Percentiles rank a stretch among this genome's conserved stretches.
Conservation (phyloP, 2,888 invertebrate genomes). For the Apocheima hispidaria region DNA sequence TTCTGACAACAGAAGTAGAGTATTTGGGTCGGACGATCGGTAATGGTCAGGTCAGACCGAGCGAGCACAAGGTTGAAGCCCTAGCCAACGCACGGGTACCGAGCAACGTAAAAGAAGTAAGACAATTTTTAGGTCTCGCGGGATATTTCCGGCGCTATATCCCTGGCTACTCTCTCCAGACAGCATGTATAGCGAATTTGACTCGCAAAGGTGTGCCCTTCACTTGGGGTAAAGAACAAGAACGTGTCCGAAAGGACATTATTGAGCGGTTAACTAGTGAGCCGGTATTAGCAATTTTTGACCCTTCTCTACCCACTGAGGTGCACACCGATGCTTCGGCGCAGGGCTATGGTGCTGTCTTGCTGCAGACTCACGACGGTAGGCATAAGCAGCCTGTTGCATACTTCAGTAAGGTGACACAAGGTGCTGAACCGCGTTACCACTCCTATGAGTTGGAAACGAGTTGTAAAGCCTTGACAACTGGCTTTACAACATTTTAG, state of each 20-base stretch:
- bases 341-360: constrained; percentile 34
- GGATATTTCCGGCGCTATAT: constrained; percentile 22
- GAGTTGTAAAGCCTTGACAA: constrained; percentile 42
- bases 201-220: constrained; percentile 16
- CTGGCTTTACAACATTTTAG: constrained; percentile 46
- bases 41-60: constrained; percentile 4
- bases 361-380: constrained; percentile 25
- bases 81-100: neutral
- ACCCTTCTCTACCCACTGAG: constrained; percentile 30
- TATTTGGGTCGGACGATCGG: neutral
- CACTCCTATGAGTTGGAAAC: constrained; percentile 46
- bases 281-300: constrained; percentile 38
- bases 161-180: constrained; percentile 21
- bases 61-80: neutral
- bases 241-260: constrained; percentile 10
- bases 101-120: neutral
- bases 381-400: constrained; percentile 30
- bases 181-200: constrained; percentile 24
- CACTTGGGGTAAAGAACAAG: constrained; percentile 28
- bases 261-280: constrained; percentile 31
- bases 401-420: constrained; percentile 36
- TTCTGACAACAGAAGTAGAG: constrained; percentile 5
- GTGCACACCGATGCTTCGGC: constrained; percentile 32
- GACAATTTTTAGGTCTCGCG: constrained; percentile 6
- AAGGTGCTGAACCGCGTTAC: constrained; percentile 42